Percentiles rank a stretch among this genome's conserved stretches.
Conservation (phyloP, 92 coral and sea anemone species). For the Pocillopora meandrina region DNA sequence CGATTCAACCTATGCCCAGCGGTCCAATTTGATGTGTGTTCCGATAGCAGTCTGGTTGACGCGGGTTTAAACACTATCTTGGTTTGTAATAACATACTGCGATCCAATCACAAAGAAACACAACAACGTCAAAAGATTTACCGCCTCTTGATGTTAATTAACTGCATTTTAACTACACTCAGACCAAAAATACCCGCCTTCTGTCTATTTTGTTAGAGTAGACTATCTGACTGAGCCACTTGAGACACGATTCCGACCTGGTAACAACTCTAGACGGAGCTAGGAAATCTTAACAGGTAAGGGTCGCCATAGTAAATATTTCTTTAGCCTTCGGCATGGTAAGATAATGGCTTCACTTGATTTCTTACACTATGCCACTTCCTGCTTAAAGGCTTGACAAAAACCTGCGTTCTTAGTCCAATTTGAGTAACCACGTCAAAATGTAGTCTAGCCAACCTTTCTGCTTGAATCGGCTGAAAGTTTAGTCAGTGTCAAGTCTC, state of each 20-base stretch:
- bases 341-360: neutral
- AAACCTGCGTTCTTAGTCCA: neutral
- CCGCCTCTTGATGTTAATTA: slow-evolving; percentile 48
- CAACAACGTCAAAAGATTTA: neutral
- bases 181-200: slow-evolving; percentile 3
- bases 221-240: slow-evolving; percentile 34
- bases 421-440: neutral
- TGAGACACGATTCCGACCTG: neutral
- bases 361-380: neutral
- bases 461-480: slow-evolving; percentile 2
- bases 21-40: slow-evolving; percentile 61
- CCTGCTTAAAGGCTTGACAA: neutral
- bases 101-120: slow-evolving; percentile 33
- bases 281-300: neutral
- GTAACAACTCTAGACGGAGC: neutral
- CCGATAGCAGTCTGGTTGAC: slow-evolving; percentile 70
- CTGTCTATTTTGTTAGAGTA: slow-evolving; percentile 39
- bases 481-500: neutral
- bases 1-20: neutral
- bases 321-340: neutral
- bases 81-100: slow-evolving; percentile 17
- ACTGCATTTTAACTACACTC: slow-evolving; percentile 27
- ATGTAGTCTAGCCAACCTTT: neutral
- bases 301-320: neutral
- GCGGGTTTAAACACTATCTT: slow-evolving; percentile 41